Conservation (phyloP, 2,113 vertebrate genomes). For the Anser brachyrhynchus region DNA sequence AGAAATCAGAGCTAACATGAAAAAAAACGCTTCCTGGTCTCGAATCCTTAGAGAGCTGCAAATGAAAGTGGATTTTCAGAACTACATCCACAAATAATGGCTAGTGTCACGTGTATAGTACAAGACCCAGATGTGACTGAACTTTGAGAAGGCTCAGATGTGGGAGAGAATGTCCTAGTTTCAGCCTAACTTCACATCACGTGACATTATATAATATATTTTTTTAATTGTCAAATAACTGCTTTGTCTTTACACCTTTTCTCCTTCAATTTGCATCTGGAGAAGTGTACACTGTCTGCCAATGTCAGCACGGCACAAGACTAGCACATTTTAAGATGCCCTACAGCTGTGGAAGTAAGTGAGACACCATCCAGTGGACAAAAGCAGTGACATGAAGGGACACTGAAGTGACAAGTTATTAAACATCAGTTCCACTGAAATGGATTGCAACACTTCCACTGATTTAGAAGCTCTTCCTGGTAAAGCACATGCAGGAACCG, state of each 20-base stretch:
- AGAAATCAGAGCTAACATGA: not conserved
- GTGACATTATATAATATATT: not conserved
- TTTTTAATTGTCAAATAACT: not conserved
- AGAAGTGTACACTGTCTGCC: not conserved
- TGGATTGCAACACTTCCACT: not conserved
- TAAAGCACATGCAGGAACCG: too few species aligned
- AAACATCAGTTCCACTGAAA: not conserved
- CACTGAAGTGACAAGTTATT: accelerated
- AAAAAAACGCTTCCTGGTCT: not conserved
- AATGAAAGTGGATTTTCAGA: not conserved
- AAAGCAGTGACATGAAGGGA: not conserved
- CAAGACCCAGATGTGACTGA: not conserved
- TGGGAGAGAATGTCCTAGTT: not conserved
- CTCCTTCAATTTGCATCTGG: not conserved
- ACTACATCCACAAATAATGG: not conserved
- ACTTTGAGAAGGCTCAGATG: not conserved
- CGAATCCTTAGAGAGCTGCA: not conserved
- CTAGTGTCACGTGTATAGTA: not conserved
- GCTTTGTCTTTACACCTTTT: not conserved
- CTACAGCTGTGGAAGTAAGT: not conserved
- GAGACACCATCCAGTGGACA: constrained; percentile 10
- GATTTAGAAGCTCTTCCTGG: not conserved
- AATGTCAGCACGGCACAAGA: accelerated
- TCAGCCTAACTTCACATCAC: not conserved
- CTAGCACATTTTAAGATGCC: not conserved